Evolutionary conservation across 2,888 invertebrate genomes (phyloP).

Genomic region (Cataglyphis albicans): DNA sequence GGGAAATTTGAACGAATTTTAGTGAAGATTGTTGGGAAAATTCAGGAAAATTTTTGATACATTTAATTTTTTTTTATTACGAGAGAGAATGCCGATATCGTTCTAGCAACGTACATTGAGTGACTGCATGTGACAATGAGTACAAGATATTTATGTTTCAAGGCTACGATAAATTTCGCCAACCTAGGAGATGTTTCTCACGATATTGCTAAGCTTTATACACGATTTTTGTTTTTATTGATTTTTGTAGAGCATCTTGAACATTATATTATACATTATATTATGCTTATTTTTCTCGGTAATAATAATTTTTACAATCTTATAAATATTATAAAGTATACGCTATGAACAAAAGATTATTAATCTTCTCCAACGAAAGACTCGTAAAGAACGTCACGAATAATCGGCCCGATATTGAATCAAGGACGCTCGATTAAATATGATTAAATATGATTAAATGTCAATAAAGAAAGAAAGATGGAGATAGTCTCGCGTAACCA

Average conservation of each 20-base stretch:
- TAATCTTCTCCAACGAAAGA: no score
- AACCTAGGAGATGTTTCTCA: no score
- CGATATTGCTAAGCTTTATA: no score
- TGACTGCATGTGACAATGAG: background rate
- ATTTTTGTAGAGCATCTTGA: background rate
- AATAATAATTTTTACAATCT: background rate
- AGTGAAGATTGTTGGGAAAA: background rate
- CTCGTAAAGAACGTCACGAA: no score
- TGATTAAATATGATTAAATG: background rate
- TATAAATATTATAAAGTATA: background rate
- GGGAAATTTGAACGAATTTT: background rate
- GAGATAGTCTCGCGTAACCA: background rate
- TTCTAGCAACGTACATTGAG: background rate
- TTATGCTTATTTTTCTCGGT: background rate
- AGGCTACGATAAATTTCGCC: constrained; percentile 2
- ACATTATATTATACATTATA: background rate
- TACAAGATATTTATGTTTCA: background rate
- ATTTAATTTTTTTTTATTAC: background rate
- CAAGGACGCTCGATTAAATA: no score
- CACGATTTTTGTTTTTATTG: no score
- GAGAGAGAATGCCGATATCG: no score
- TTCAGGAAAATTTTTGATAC: background rate
- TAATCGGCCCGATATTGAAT: no score
- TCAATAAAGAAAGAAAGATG: background rate
- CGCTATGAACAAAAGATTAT: no score